Conservation (phyloP, 1,140 invertebrate species). For the Drosophila auraria region DNA sequence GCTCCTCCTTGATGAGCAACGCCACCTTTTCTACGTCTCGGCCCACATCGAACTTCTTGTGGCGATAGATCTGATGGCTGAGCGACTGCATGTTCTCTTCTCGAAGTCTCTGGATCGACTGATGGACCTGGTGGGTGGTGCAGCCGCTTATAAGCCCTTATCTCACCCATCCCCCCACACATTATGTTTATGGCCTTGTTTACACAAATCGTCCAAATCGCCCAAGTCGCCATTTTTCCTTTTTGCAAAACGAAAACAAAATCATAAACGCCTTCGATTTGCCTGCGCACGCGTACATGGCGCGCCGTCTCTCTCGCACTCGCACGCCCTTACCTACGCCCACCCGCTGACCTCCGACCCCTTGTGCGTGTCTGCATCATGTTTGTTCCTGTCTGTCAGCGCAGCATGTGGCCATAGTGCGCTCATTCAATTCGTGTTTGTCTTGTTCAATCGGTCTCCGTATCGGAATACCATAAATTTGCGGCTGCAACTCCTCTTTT, state of each 20-base stretch:
- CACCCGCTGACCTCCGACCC: slow-evolving; percentile 29
- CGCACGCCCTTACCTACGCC: slow-evolving; percentile 13
- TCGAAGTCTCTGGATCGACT: slow-evolving; percentile 42
- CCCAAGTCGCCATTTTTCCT: slow-evolving; percentile 6
- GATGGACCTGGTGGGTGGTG: slow-evolving; percentile 50
- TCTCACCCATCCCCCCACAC: slow-evolving; percentile 17
- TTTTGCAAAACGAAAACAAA: slow-evolving; percentile 77
- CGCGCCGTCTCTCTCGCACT: slow-evolving; percentile 13
- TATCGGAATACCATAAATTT: slow-evolving; percentile 31
- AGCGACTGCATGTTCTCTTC: slow-evolving; percentile 23
- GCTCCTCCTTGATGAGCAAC: slow-evolving; percentile 42
- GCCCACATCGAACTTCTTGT: slow-evolving; percentile 74
- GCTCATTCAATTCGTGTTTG: slow-evolving; percentile 73
- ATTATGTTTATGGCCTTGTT: slow-evolving; percentile 68
- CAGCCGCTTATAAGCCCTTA: slow-evolving; percentile 33
- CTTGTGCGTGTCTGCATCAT: slow-evolving; percentile 54
- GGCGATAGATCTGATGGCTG: slow-evolving; percentile 57
- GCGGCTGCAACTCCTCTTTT: slow-evolving; percentile 51
- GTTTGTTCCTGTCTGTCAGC: slow-evolving; percentile 56
- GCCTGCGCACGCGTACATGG: slow-evolving; percentile 44
- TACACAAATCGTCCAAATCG: slow-evolving; percentile 58
- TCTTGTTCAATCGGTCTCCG: slow-evolving; percentile 51
- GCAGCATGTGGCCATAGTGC: slow-evolving; percentile 2
- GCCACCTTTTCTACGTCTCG: slow-evolving; percentile 19
- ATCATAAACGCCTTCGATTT: slow-evolving; percentile 60